These are phyloP conservation scores for Patella pellucida DNA, from an alignment of 2,888 invertebrate genomes.

Conservation along the genomic window DNA sequence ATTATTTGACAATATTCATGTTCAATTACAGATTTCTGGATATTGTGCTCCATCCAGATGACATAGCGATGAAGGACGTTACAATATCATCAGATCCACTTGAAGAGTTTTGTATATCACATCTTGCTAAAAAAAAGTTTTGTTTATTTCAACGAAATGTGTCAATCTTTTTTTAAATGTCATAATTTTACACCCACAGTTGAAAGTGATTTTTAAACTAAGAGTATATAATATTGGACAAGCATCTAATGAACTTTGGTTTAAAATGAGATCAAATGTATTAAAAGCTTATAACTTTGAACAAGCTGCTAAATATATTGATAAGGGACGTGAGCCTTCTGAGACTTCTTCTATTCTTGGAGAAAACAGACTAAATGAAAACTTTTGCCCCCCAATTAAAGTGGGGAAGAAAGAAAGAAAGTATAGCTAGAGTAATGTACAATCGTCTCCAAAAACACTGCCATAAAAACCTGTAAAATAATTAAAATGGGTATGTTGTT, in stretches of 20 bases:
- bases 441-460: not conserved
- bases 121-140: no score
- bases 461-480: not conserved
- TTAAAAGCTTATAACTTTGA: not conserved
- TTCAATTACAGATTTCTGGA: not conserved
- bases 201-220: not conserved
- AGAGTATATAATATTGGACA: not conserved
- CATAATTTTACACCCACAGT: not conserved
- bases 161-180: not conserved
- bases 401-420: not conserved
- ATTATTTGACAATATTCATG: not conserved
- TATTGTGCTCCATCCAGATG: not conserved
- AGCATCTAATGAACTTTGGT: not conserved
- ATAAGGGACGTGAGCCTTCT: no score
- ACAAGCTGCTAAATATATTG: not conserved
- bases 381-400: not conserved
- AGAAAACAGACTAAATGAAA: not conserved
- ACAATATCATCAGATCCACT: no score
- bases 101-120: no score
- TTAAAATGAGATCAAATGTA: not conserved
- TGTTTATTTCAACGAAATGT: no score
- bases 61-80: no score
- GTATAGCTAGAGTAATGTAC: not conserved
- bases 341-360: not conserved
- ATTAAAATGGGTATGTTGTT: slow-evolving; percentile 14